Conservation (phyloP, 2,113 vertebrate species). For the Varanus salvator region DNA sequence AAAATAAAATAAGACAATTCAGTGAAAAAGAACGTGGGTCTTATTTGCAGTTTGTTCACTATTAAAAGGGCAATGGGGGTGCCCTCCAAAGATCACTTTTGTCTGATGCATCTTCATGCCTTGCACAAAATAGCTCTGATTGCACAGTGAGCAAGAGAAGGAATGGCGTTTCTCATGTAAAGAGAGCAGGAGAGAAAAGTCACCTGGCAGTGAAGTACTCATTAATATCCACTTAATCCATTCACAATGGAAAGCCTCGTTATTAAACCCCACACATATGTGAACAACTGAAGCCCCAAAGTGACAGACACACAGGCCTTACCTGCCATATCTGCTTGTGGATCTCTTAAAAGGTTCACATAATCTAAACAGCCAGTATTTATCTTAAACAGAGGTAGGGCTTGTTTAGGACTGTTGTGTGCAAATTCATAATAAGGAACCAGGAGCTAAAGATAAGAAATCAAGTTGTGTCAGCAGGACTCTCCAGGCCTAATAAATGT, state of each 20-base stretch:
- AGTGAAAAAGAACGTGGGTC: too few species aligned
- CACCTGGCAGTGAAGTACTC: neutral
- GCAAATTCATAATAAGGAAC: neutral
- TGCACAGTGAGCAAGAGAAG: neutral
- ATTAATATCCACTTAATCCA: neutral
- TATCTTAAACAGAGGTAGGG: neutral
- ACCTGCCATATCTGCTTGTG: neutral
- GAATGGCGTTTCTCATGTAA: neutral
- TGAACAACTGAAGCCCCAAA: neutral
- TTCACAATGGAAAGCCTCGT: neutral
- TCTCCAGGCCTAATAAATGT: constrained; percentile 6
- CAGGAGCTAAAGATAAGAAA: neutral
- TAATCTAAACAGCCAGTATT: neutral
- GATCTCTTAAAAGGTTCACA: neutral
- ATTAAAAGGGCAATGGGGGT: neutral
- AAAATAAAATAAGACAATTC: too few species aligned
- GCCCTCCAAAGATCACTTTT: neutral
- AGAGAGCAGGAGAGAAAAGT: neutral
- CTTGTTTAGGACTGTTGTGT: neutral
- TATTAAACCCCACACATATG: neutral
- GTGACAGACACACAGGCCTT: neutral
- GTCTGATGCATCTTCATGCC: neutral
- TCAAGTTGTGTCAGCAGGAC: neutral
- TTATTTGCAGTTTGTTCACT: neutral
- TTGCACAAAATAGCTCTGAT: neutral